Evolutionary conservation across 2,888 invertebrate genomes (phyloP), one percentile per base, ranked within the genome.

Genomic region (Epsilonema sp.): DNA sequence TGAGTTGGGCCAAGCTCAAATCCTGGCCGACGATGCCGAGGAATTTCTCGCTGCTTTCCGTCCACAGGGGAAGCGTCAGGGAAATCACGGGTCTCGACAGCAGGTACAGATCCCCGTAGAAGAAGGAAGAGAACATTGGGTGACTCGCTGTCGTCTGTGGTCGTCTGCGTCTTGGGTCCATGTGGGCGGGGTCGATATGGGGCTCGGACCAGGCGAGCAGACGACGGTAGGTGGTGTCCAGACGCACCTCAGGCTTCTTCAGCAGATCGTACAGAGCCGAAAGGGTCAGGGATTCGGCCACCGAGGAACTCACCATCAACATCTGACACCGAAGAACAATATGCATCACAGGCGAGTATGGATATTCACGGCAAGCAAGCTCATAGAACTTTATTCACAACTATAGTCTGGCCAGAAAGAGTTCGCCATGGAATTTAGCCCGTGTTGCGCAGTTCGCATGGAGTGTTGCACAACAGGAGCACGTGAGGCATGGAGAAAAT

Each of bases 351-450:
- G n/a, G n/a, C n/a, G n/a, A n/a, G n/a, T n/a, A n/a, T n/a, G n/a
- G n/a, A n/a, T n/a, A n/a, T n/a, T n/a, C n/a, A n/a, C n/a, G n/a
- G n/a, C n/a, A n/a, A n/a, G n/a, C n/a, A n/a, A n/a, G n/a, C n/a
- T n/a, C n/a, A 38, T n/a, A 21, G 5, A 11, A 51, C 58, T 56
- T 57, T 65, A 65, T 52, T 60, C n/a, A n/a, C n/a, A n/a, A n/a
- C n/a, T n/a, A n/a, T n/a, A n/a, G n/a, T n/a, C n/a, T n/a, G n/a
- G n/a, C n/a, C n/a, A n/a, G n/a, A n/a, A n/a, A n/a, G n/a, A n/a
- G n/a, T n/a, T n/a, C n/a, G n/a, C n/a, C n/a, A n/a, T n/a, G n/a
- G n/a, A n/a, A n/a, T n/a, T n/a, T n/a, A n/a, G n/a, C n/a, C n/a
- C n/a, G n/a, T n/a, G n/a, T n/a, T n/a, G n/a, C n/a, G n/a, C n/a